Base-by-base conservation (phyloP, 2,797 vertebrate genomes). In the Erpetoichthys calabaricus region DNA sequence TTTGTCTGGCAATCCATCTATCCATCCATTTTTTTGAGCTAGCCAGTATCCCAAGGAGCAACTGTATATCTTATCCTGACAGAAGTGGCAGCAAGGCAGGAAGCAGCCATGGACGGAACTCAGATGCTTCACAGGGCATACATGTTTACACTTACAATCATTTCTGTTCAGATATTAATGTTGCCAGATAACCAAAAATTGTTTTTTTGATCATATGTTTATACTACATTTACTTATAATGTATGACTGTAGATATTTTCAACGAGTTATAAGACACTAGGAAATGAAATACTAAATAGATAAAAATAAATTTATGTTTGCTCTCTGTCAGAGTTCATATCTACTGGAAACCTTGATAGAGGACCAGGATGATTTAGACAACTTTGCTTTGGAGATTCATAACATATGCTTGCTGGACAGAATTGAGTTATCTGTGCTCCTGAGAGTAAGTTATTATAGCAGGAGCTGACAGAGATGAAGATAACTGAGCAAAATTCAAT, bases 401-500 rank as follows among this genome's bases (percentile, higher is more conserved):
- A 92, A 89, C 91, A 90, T 91, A 91, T 92, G 89, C 90, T 84
- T 72, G 76, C 73, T 80, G 85, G 81, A 85, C 80, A 85, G 86
- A 90, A 97, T 94, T 95, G 92, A 98, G 93, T 97, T 94, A 96
- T 97, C 90, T 87, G 69, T 85, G 82, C 88, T 88, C 81, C 81
- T 68, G 86, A 88, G 91, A 93, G 88, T 95, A 92, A 97, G 91
- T 96, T 96, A 95, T 92, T 93, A 91, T 89, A 89, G 88, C 84
- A 87, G 87, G 89, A 90, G 89, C 87, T 92, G 94, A 93, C 91
- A 92, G 89, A 92, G 89, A 97, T 92, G 91, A 90, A 96, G 93
- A 98, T 97, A 96, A 95, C 91, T 86, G 85, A 86, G 80, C 87
- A 85, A 95, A 97, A 99, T 97, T 93, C 94, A 98, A 98, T 99